A percentile compares a stretch with the other conserved stretches of the same genome.
These are phyloP conservation scores for Oophaga sylvatica DNA, from an alignment of 2,797 vertebrate genomes.

Conservation along the genomic window DNA sequence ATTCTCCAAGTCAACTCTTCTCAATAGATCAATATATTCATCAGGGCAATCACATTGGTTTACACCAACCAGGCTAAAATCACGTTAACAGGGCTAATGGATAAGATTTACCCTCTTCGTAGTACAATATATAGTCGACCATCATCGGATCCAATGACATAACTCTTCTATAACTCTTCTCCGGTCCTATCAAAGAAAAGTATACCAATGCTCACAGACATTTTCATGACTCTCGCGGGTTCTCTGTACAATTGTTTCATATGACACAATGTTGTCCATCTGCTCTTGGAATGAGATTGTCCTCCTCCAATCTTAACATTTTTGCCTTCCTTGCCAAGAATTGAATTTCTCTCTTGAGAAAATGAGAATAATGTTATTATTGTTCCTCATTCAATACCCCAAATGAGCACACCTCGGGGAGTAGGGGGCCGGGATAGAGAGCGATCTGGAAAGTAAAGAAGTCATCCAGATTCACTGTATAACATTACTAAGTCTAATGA, in stretches of 20 bases:
- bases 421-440: background rate
- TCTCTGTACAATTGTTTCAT: background rate
- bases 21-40: background rate
- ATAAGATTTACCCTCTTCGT: background rate
- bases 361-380: background rate
- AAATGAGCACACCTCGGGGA: background rate
- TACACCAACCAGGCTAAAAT: background rate
- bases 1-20: background rate
- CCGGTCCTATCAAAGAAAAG: background rate
- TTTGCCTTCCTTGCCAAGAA: background rate
- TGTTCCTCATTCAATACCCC: background rate
- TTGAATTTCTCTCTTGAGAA: background rate
- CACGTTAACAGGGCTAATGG: background rate
- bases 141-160: background rate
- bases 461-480: background rate
- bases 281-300: background rate
- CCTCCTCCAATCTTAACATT: background rate
- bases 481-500: background rate
- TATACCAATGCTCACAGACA: background rate
- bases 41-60: background rate
- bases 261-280: background rate
- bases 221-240: background rate
- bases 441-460: background rate
- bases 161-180: background rate
- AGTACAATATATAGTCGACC: background rate